These are phyloP conservation scores for Pseudopleuronectes americanus DNA, from an alignment of 2,797 vertebrate genomes.

Conservation along the genomic window DNA sequence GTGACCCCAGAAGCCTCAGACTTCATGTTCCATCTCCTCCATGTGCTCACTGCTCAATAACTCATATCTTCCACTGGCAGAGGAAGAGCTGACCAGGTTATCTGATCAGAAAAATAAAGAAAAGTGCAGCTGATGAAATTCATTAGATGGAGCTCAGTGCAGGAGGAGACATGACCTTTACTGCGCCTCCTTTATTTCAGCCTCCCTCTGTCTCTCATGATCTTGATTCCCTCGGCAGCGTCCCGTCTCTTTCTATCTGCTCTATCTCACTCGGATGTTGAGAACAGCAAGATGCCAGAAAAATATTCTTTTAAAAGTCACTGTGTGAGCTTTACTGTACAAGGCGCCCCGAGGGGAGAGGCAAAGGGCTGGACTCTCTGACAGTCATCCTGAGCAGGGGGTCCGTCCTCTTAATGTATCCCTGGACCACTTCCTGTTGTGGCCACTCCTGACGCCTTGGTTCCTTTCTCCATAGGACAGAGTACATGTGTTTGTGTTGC, in stretches of 20 bases:
- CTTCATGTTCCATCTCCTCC: not conserved
- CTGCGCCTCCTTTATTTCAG: constrained; percentile 5
- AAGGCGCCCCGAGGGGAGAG: not conserved
- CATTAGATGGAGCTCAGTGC: constrained; percentile 20
- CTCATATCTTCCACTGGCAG: not conserved
- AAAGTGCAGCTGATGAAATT: constrained; percentile 3
- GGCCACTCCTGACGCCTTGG: constrained; percentile 49
- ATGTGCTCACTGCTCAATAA: not conserved
- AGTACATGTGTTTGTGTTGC: not conserved
- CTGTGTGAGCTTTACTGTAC: constrained; percentile 25
- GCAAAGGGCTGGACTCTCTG: constrained; percentile 21
- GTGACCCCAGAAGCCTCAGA: not conserved
- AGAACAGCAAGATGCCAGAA: constrained; percentile 15
- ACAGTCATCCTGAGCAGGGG: constrained; percentile 31
- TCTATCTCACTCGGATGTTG: constrained; percentile 14
- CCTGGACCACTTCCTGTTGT: constrained; percentile 56
- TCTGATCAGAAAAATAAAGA: constrained; percentile 4
- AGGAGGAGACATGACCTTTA: constrained; percentile 12
- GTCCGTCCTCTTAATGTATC: constrained; percentile 46
- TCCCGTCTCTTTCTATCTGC: not conserved
- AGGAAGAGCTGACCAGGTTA: not conserved
- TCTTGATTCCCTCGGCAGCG: constrained; percentile 2
- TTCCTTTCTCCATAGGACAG: constrained; percentile 33
- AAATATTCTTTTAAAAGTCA: constrained; percentile 27
- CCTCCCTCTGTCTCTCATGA: constrained; percentile 18